Conservation (phyloP, 2,888 invertebrate species). For the Nymphalis urticae region DNA sequence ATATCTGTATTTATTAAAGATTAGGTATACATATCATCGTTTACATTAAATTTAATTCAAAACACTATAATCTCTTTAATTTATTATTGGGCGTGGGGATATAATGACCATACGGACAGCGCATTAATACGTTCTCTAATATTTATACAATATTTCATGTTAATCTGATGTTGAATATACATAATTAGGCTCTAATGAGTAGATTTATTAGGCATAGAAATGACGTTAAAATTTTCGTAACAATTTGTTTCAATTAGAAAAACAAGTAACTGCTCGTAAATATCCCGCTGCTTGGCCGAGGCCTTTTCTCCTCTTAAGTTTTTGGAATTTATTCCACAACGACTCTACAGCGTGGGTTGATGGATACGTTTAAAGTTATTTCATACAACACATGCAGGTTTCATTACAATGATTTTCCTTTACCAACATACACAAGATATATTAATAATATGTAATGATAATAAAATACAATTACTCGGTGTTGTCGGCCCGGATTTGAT, state of each 20-base stretch:
- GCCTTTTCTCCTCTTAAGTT: no score
- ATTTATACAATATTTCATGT: not conserved
- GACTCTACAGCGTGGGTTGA: no score
- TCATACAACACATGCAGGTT: no score
- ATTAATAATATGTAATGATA: no score
- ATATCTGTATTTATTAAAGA: no score
- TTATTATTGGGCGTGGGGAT: not conserved
- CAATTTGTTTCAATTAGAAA: not conserved
- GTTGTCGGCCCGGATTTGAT: no score
- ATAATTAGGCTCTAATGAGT: not conserved
- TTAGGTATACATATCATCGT: not conserved
- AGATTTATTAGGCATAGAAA: not conserved
- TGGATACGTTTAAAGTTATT: no score
- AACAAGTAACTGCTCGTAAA: not conserved
- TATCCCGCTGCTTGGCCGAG: no score
- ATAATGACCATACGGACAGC: not conserved
- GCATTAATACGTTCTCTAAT: not conserved
- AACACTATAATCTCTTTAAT: not conserved
- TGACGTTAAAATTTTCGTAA: not conserved
- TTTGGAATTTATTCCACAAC: no score
- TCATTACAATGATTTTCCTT: no score
- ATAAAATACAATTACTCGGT: no score
- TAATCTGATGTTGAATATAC: not conserved
- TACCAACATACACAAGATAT: no score
- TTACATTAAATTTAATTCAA: not conserved